Conservation (phyloP, 1,140 invertebrate species). For the Drosophila busckii region DNA sequence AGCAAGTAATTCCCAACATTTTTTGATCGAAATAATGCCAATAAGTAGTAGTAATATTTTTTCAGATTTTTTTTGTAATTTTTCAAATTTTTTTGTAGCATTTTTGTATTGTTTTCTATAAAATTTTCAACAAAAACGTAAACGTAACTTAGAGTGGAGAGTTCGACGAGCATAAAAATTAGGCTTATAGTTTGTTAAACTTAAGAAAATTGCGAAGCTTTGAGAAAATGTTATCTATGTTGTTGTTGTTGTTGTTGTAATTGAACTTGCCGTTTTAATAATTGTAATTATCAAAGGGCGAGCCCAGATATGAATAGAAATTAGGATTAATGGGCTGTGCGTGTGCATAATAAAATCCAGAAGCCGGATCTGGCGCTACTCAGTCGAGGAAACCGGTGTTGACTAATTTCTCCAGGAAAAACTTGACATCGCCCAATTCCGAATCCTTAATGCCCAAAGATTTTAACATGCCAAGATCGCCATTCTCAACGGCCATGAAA, state of each 20-base stretch:
- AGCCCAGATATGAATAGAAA: conserved; percentile 82
- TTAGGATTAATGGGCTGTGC: conserved; percentile 82
- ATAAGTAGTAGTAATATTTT: conserved; percentile 6
- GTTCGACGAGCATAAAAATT: background rate
- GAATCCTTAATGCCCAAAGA: conserved; percentile 96
- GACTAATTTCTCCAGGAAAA: conserved; percentile 97
- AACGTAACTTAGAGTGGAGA: background rate
- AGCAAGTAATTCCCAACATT: conserved; percentile 31
- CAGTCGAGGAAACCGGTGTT: conserved; percentile 98
- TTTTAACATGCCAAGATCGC: conserved; percentile 95
- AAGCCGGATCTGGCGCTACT: conserved; percentile 85
- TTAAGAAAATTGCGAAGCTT: conserved; percentile 19
- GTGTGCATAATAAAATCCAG: conserved; percentile 82
- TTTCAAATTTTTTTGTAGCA: conserved; percentile 25
- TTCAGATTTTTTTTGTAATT: conserved; percentile 1
- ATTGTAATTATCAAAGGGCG: conserved; percentile 73
- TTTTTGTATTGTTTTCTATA: conserved; percentile 11
- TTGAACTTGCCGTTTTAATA: conserved; percentile 51
- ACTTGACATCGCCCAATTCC: conserved; percentile 97
- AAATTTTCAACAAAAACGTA: conserved; percentile 1
- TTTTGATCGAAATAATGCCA: conserved; percentile 16
- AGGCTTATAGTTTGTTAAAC: background rate
- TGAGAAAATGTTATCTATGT: conserved; percentile 33
- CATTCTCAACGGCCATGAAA: conserved; percentile 97
- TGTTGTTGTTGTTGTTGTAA: conserved; percentile 13